These are phyloP conservation scores for Caenorhabditis doughertyi DNA, from an alignment of 2,888 invertebrate species.

Conservation along the genomic window DNA sequence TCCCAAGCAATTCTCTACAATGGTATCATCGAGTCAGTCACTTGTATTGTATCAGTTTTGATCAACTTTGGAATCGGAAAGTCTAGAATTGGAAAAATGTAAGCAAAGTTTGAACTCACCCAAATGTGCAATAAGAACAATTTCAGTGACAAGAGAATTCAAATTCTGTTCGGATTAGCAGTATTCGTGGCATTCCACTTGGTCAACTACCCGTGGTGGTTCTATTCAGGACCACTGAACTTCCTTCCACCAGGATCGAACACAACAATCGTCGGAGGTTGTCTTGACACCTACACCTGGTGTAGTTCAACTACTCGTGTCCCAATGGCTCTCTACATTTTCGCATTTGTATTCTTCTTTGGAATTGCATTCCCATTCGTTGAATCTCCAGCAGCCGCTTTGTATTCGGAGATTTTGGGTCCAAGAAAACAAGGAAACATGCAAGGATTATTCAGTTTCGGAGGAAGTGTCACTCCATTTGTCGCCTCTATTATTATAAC, in stretches of 20 bases:
- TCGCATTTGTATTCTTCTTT: constrained; percentile 65
- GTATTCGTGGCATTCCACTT: constrained; percentile 70
- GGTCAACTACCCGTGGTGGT: constrained; percentile 70
- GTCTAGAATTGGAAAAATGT: constrained; percentile 70
- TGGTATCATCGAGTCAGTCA: constrained; percentile 66
- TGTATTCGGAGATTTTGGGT: constrained; percentile 71
- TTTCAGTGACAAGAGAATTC: constrained; percentile 65
- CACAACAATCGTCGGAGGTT: constrained; percentile 64
- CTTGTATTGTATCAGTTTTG: constrained; percentile 69
- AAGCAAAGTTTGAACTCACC: neutral
- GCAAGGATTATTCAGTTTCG: constrained; percentile 73
- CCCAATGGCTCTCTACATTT: constrained; percentile 67
- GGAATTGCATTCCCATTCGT: constrained; percentile 72
- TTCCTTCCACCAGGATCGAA: constrained; percentile 66
- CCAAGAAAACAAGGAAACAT: constrained; percentile 72
- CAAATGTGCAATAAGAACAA: neutral
- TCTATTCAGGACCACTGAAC: constrained; percentile 69
- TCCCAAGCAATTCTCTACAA: constrained; percentile 70
- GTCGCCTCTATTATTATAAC: constrained; percentile 70
- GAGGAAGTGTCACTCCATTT: constrained; percentile 70
- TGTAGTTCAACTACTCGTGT: constrained; percentile 62
- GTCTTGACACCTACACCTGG: constrained; percentile 66
- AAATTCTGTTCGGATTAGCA: constrained; percentile 67
- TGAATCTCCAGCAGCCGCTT: constrained; percentile 68
- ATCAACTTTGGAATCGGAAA: constrained; percentile 69